These are phyloP conservation scores for Characodon lateralis DNA, from an alignment of 2,797 vertebrate genomes.

Conservation along the genomic window DNA sequence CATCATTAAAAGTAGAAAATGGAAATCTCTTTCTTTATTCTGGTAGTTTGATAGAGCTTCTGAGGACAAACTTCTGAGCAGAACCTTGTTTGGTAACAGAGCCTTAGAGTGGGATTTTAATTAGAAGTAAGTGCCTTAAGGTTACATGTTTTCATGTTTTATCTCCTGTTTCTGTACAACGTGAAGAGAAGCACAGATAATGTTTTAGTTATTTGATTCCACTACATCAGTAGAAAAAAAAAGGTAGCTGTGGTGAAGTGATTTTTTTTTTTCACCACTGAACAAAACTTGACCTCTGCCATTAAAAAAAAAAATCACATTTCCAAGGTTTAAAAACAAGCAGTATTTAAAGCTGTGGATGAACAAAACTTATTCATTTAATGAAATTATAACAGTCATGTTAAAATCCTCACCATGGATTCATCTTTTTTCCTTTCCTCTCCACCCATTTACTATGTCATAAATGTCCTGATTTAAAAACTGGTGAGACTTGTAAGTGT, in stretches of 20 bases:
- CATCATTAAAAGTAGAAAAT: constrained; percentile 69
- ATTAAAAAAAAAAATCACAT: background rate
- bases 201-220: constrained; percentile 1
- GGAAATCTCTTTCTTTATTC: constrained; percentile 59
- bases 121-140: constrained; percentile 59
- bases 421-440: background rate
- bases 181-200: constrained; percentile 29
- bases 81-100: constrained; percentile 48
- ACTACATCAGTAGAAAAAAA: constrained; percentile 8
- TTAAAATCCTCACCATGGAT: background rate
- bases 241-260: background rate
- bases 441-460: background rate
- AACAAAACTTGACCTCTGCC: background rate
- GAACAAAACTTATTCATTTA: constrained; percentile 1
- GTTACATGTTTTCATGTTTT: constrained; percentile 43
- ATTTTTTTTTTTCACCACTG: background rate
- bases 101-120: constrained; percentile 58
- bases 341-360: background rate
- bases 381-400: background rate
- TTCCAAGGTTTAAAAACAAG: background rate
- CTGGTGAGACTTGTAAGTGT: constrained; percentile 44
- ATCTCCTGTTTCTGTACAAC: constrained; percentile 18
- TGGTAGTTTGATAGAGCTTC: constrained; percentile 51
- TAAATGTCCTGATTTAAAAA: constrained; percentile 19
- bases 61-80: constrained; percentile 35